Conservation (phyloP, 1,140 invertebrate species). For the Arctopsyche grandis region DNA sequence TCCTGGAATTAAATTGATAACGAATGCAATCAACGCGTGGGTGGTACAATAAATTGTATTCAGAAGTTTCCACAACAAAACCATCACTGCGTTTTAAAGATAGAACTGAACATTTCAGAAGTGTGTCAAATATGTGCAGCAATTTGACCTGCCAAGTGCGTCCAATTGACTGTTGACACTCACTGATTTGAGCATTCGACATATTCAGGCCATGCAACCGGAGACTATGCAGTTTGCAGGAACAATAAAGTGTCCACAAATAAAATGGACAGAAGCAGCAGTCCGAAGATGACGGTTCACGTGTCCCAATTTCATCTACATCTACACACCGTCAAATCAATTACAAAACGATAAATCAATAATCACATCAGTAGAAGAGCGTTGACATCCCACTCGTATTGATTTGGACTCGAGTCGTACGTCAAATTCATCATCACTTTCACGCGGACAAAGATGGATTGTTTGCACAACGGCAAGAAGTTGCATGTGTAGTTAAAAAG, state of each 20-base stretch:
- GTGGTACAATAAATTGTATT: background rate
- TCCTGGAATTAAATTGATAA: background rate
- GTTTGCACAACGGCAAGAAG: too few species aligned
- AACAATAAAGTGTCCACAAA: background rate
- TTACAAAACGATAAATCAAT: constrained; percentile 44
- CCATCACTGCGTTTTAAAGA: too few species aligned
- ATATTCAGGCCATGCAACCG: background rate
- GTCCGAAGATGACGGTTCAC: background rate
- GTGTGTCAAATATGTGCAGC: background rate
- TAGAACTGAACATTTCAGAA: background rate
- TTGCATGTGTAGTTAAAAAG: too few species aligned
- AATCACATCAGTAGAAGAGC: constrained; percentile 18
- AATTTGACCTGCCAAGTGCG: background rate
- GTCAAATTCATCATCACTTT: constrained; percentile 17
- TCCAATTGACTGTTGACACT: constrained; percentile 24
- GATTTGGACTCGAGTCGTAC: background rate
- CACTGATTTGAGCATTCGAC: background rate
- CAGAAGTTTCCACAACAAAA: too few species aligned
- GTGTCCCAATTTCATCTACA: background rate
- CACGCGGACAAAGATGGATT: background rate
- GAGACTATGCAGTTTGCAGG: background rate
- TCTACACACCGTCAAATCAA: constrained; percentile 21
- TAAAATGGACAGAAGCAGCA: background rate
- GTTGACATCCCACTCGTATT: constrained; percentile 14
- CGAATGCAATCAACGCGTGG: background rate